Evolutionary conservation across 2,113 vertebrate species (phyloP).

Genomic region (Cottus gobio): DNA sequence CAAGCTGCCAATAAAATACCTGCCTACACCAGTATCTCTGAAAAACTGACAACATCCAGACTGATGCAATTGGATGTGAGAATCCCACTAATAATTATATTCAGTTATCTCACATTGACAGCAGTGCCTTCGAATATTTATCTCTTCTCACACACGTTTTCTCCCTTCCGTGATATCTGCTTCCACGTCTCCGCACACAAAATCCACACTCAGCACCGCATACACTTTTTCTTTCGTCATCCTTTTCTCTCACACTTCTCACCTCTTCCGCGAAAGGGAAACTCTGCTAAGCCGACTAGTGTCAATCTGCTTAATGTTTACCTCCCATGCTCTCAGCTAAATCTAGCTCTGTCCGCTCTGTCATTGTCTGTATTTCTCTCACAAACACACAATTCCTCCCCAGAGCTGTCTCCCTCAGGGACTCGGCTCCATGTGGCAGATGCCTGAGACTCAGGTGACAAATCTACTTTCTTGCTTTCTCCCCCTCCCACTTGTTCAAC

Average conservation of each 20-base stretch:
- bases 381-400: conserved; percentile 14
- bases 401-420: neutral
- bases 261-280: neutral
- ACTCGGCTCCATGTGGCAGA: neutral
- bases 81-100: neutral
- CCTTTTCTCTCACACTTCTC: neutral
- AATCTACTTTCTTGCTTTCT: neutral
- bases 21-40: neutral
- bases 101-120: conserved; percentile 4
- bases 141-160: neutral
- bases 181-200: neutral
- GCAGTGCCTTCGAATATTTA: neutral
- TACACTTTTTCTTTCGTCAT: neutral
- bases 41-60: conserved; percentile 5
- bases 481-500: neutral
- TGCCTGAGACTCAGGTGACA: conserved; percentile 6
- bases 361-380: conserved; percentile 2
- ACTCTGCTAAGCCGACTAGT: neutral
- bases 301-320: neutral
- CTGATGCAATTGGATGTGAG: neutral
- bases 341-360: conserved; percentile 11
- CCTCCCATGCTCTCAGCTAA: neutral
- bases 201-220: neutral
- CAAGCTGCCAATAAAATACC: neutral
- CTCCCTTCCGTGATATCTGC: neutral